These are phyloP conservation scores for Xerus inauris DNA, from an alignment of 2,113 vertebrate species.

Conservation along the genomic window DNA sequence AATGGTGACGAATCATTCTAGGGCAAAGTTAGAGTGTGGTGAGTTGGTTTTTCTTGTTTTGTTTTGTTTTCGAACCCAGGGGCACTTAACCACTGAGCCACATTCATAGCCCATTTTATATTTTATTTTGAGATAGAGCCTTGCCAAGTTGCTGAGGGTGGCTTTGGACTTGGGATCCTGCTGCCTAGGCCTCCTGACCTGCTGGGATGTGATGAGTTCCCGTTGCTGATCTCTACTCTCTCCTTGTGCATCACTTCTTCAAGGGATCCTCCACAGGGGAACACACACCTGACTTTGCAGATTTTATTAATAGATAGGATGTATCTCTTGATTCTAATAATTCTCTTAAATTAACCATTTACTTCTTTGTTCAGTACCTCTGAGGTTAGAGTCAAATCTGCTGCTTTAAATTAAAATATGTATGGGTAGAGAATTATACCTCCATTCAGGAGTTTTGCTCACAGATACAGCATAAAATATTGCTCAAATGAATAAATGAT, in stretches of 20 bases:
- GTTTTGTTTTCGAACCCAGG: too few relatives aligned
- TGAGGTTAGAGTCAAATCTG: not conserved
- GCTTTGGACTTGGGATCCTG: too few relatives aligned
- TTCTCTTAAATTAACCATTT: slow-evolving; percentile 17
- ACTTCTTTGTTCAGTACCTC: not conserved
- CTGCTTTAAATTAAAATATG: not conserved
- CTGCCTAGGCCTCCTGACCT: too few relatives aligned
- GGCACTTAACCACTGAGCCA: too few relatives aligned
- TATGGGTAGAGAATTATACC: slow-evolving; percentile 34
- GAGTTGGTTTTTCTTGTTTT: not conserved
- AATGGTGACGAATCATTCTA: not conserved
- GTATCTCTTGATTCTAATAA: not conserved
- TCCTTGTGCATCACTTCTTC: not conserved
- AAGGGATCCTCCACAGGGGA: not conserved
- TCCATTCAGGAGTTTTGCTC: slow-evolving; percentile 40
- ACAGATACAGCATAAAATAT: not conserved
- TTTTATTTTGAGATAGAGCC: too few relatives aligned
- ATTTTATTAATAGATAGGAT: not conserved
- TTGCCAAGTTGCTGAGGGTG: too few relatives aligned
- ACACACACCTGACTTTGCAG: not conserved
- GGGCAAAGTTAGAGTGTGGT: not conserved
- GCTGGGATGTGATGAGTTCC: not conserved
- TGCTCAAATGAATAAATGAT: not conserved
- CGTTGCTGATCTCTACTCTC: not conserved
- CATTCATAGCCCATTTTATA: too few relatives aligned